These are phyloP conservation scores for Rhorus exstirpatorius DNA, from an alignment of 2,888 invertebrate genomes.

Conservation along the genomic window DNA sequence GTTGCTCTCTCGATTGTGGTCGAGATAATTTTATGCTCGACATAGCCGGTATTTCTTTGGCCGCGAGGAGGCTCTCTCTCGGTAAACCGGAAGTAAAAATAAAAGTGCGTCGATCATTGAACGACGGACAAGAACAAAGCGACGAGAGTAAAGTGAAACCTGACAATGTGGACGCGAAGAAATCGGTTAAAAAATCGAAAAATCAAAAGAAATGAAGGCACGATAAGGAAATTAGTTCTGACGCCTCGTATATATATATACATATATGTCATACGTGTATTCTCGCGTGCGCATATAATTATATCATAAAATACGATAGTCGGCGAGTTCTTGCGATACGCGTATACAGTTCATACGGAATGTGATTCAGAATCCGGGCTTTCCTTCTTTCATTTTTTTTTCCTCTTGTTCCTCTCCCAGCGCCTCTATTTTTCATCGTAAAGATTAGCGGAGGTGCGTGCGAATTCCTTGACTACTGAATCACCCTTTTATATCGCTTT, in stretches of 20 bases:
- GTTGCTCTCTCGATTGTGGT: neutral
- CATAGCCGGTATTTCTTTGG: constrained; percentile 70
- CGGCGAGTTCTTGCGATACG: neutral
- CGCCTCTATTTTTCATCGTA: constrained; percentile 19
- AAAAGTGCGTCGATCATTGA: constrained; percentile 47
- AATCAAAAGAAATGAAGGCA: constrained; percentile 29
- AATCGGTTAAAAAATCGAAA: constrained; percentile 30
- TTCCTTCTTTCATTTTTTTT: too few relatives aligned
- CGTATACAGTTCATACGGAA: neutral
- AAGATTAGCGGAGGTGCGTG: neutral
- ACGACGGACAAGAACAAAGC: neutral
- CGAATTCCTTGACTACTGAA: constrained; percentile 21
- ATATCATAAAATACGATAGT: constrained; percentile 47
- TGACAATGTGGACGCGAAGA: constrained; percentile 7
- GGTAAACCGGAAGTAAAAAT: constrained; percentile 70
- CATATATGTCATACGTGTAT: neutral
- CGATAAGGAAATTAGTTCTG: constrained; percentile 18
- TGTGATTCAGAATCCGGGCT: neutral
- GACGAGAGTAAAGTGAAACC: constrained; percentile 12
- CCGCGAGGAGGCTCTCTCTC: constrained; percentile 60
- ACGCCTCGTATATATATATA: constrained; percentile 18
- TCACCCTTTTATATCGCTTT: constrained; percentile 15
- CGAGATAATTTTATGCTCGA: constrained; percentile 61
- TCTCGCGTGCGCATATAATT: constrained; percentile 16
- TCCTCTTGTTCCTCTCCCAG: too few relatives aligned